phyloP scores from a whole-genome alignment of 2,113 vertebrate genomes.

The Chionodraco myersi region DNA sequence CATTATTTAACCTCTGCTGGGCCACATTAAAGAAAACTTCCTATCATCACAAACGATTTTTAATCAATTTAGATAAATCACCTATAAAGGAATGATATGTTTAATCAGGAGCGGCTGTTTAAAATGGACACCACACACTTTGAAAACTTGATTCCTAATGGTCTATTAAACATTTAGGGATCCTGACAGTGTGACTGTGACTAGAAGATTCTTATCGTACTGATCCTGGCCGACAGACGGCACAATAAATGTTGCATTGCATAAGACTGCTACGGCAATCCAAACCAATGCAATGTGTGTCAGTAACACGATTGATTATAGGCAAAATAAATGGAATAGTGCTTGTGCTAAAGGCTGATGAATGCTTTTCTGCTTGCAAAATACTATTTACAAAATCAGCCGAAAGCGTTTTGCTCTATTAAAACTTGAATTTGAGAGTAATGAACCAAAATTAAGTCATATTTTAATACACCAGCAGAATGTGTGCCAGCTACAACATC shows the following conservation, averaged over 20 bases:
- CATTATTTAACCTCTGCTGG: not conserved
- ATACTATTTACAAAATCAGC: not conserved
- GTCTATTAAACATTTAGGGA: conserved; percentile 73
- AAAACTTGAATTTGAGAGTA: not conserved
- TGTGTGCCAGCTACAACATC: not conserved
- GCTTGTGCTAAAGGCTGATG: not conserved
- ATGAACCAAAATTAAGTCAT: not conserved
- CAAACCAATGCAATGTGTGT: conserved; percentile 31
- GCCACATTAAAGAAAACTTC: not conserved
- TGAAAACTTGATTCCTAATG: conserved; percentile 66
- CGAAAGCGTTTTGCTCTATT: not conserved
- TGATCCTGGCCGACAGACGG: conserved; percentile 44
- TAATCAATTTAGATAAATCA: not conserved
- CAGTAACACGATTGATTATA: conserved; percentile 20
- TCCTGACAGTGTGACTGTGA: conserved; percentile 45
- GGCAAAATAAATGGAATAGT: not conserved
- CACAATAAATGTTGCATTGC: conserved; percentile 71
- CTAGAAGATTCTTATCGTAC: conserved; percentile 58
- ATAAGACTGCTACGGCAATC: conserved; percentile 48
- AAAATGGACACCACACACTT: conserved; percentile 40
- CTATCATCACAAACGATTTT: not conserved
- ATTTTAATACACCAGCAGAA: not conserved
- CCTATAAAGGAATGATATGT: conserved; percentile 6
- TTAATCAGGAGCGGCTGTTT: conserved; percentile 23
- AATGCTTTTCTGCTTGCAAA: not conserved